Evolutionary conservation across 2,797 vertebrate genomes (phyloP).

Genomic region (Galagoides demidoff): DNA sequence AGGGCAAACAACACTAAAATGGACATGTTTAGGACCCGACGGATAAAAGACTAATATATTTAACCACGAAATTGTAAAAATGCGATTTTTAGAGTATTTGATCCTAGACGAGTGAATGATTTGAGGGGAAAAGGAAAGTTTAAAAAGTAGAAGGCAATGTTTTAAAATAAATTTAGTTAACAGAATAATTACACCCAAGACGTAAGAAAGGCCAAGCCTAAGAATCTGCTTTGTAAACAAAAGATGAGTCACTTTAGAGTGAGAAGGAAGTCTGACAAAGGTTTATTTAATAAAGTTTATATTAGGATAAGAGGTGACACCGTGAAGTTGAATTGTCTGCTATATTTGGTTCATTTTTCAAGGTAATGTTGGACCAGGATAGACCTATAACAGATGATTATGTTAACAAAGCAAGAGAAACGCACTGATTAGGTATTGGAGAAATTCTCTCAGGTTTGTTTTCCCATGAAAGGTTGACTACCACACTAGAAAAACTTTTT

Average conservation of each 20-base stretch:
- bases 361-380: background rate
- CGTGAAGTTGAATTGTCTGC: background rate
- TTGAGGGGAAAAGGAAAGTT: background rate
- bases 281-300: background rate
- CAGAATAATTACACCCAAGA: constrained; percentile 29
- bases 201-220: background rate
- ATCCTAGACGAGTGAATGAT: background rate
- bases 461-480: background rate
- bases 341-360: background rate
- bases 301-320: background rate
- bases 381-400: background rate
- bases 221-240: background rate
- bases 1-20: constrained; percentile 47
- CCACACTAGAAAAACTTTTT: no score
- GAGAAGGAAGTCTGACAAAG: background rate
- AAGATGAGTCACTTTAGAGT: background rate
- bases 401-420: background rate
- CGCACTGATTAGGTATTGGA: background rate
- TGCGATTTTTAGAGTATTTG: background rate
- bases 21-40: background rate
- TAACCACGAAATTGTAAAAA: background rate
- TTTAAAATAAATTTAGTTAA: constrained; percentile 10
- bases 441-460: constrained; percentile 2
- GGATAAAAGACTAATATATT: background rate
- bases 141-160: background rate